Percentiles rank a stretch among this genome's conserved stretches.
phyloP scores from a whole-genome alignment of 1,140 invertebrate genomes.

The Rhyzopertha dominica region DNA sequence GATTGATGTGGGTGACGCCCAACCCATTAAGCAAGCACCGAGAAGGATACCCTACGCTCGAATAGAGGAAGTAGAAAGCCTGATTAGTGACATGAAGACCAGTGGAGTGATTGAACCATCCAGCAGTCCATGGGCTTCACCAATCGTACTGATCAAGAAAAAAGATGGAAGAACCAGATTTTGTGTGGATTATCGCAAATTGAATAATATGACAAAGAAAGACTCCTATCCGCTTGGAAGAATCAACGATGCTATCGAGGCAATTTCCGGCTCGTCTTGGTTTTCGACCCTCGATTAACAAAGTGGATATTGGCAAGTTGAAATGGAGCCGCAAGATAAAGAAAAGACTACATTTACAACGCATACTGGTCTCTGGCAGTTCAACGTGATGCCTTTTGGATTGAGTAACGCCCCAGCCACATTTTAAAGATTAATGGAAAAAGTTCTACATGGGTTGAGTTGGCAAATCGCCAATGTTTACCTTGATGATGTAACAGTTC shows the following conservation, averaged over 20 bases:
- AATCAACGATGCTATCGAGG: conserved; percentile 45
- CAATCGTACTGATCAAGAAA: conserved; percentile 2
- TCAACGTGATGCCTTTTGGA: conserved; percentile 19
- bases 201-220: conserved; percentile 41
- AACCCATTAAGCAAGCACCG: neutral
- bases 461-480: conserved; percentile 9
- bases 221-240: conserved; percentile 48
- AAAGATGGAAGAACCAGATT: neutral
- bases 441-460: conserved; percentile 9
- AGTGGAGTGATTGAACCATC: conserved; percentile 13
- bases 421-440: conserved; percentile 12
- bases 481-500: conserved; percentile 13
- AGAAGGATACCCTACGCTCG: conserved; percentile 4
- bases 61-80: conserved; percentile 5
- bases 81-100: conserved; percentile 12
- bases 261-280: conserved; percentile 32
- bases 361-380: conserved; percentile 20
- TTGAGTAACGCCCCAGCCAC: conserved; percentile 22
- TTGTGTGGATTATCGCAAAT: conserved; percentile 18
- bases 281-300: conserved; percentile 41
- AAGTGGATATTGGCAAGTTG: conserved; percentile 48
- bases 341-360: conserved; percentile 44
- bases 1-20: too few relatives aligned
- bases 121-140: neutral
- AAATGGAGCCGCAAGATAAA: conserved; percentile 21